Base-by-base conservation (phyloP, 2,888 invertebrate species). In the Caenorhabditis uteleia region DNA sequence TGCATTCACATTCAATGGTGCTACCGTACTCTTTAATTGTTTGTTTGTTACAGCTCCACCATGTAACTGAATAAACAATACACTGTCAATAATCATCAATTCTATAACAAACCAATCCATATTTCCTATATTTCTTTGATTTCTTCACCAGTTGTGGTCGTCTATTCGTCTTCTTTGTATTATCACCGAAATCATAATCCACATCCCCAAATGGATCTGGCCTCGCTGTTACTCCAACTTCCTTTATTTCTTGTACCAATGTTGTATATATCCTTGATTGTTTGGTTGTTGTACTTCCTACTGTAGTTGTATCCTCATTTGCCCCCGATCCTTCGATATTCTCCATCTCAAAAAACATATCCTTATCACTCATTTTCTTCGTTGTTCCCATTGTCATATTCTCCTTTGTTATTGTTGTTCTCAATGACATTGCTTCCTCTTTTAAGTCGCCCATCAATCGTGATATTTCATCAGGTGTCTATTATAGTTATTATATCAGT, bases 251-350 rank as follows among this genome's bases (percentile, higher is more conserved):
- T 18, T 54, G 54, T 20, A 60, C 49, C 18, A 60, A 6, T 10
- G 54, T 60, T 1, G 60, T 60, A 29, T 39, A 55, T 3, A 53
- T 12, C n/a, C 42, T n/a, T 8, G 59, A 53, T 25, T 18, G 27
- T 21, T 23, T 53, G 3, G 51, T 47, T 7, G 58, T 58, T 8
- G 40, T 31, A 3, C 21, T n/a, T 2, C 3, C 16, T 20, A 25
- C 21, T 21, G 12, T n/a, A 25, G 36, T 49, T n/a, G 23, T 21
- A 10, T 29, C 14, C 6, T 39, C 38, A 29, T 43, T 46, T 1
- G 36, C 38, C 20, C 59, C 59, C 3, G 59, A 59, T 7, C 59
- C 59, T 27, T 59, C 59, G n/a, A 48, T 53, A 21, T 53, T 53
- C 53, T 46, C 46, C 21, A 48, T 59, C 10, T 43, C 53, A 34